Evolutionary conservation across 2,797 vertebrate genomes (phyloP).

Genomic region (Acrossocheilus fasciatus): DNA sequence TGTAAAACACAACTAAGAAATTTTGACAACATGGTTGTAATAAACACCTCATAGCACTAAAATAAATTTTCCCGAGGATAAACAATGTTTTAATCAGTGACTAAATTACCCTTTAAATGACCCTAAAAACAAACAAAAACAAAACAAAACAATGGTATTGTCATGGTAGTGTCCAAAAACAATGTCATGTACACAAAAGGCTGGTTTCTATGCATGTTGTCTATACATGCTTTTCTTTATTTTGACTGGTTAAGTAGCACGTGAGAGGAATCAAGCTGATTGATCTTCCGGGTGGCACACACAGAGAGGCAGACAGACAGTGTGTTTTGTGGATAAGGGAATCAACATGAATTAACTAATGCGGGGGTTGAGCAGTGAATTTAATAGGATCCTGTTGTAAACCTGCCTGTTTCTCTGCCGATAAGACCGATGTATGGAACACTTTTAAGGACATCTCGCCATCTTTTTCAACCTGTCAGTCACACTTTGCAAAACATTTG

Average conservation of each 20-base stretch:
- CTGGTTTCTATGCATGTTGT: not conserved
- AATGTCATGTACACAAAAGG: not conserved
- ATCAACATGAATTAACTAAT: not conserved
- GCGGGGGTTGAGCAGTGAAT: constrained; percentile 4
- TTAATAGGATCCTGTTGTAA: constrained; percentile 15
- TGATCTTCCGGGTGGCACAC: not conserved
- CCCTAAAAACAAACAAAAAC: too few species aligned
- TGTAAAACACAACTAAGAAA: not conserved
- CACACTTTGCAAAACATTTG: not conserved
- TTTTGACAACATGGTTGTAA: not conserved
- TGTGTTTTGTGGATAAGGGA: constrained; percentile 26
- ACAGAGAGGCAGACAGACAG: not conserved
- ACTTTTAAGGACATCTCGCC: constrained; percentile 7
- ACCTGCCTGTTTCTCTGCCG: constrained; percentile 41
- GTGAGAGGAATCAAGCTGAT: not conserved
- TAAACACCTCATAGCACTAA: not conserved
- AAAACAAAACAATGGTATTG: not conserved
- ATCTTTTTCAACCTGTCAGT: constrained; percentile 7
- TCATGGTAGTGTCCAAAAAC: not conserved
- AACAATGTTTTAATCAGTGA: not conserved
- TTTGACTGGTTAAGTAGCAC: not conserved
- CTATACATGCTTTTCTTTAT: not conserved
- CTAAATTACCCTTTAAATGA: not conserved
- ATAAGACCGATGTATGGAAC: constrained; percentile 48
- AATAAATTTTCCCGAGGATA: not conserved